Base-by-base conservation (phyloP, 2,113 vertebrate genomes). In the Oryzias woworae region DNA sequence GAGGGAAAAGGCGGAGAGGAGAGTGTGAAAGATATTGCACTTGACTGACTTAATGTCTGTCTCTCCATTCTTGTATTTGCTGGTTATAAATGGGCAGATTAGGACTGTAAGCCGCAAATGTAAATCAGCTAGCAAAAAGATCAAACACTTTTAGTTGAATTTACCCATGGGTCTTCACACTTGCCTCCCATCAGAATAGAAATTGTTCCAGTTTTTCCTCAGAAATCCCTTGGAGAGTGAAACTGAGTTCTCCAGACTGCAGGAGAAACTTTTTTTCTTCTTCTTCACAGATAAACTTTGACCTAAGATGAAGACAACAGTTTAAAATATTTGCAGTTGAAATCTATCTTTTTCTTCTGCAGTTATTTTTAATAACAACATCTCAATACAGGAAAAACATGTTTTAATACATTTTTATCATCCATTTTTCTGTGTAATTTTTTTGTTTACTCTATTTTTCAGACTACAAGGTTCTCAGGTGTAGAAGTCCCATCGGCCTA, bases 11-110 rank as follows among this genome's bases (percentile, higher is more conserved):
- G 52, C 26, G 26, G 36, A 53, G 4, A 68, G 45, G 43, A 31
- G 46, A 23, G 22, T 57, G 23, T 62, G 42, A 1, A 43, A 47
- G 12, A 73, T 53, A 53, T 45, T 66, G 56, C 60, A 58, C 68
- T 64, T 68, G 0, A 43, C 1, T 58, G 58, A 67, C 71, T 82
- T 62, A 60, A 62, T 73, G 73, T 80, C 81, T 70, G 28, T 71
- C 41, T 59, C 58, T 66, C 45, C 59, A 17, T 69, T 75, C 63
- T 15, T 78, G 78, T 73, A 75, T 86, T 78, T 78, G 62, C 53
- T 81, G 67, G 66, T 77, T 73, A 83, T 84, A 91, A 91, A 89
- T 81, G 76, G 62, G 52, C 26, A 88, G 85, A 89, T 91, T 87
- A 86, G 76, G 59, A 60, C 71, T 75, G 53, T 51, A 65, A 73